Evolutionary conservation across 2,888 invertebrate species (phyloP).

Genomic region (Metopia argyrocephala): DNA sequence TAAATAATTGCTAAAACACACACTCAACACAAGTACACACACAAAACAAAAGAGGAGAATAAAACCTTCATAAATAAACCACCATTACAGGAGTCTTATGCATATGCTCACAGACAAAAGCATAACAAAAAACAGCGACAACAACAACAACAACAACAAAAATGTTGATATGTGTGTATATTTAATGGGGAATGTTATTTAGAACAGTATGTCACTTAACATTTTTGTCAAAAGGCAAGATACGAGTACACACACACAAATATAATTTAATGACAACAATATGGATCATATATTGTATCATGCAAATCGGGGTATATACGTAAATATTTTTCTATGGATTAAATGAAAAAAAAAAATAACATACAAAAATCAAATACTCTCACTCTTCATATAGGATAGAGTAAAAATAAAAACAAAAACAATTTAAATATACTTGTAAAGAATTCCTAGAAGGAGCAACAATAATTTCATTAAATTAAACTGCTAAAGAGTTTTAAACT

Average conservation of each 20-base stretch:
- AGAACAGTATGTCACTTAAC: background rate
- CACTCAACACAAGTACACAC: background rate
- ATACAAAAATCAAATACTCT: conserved; percentile 6
- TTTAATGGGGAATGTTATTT: background rate
- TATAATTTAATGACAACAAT: conserved; percentile 9
- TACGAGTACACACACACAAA: background rate
- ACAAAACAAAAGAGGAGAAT: conserved; percentile 8
- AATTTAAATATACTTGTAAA: background rate
- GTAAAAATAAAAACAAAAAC: background rate
- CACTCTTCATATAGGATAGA: background rate
- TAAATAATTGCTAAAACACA: background rate
- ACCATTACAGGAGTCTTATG: background rate
- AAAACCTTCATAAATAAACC: background rate
- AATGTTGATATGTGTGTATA: background rate
- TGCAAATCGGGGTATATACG: conserved; percentile 50
- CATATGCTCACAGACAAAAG: background rate
- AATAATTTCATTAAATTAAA: conserved; percentile 27
- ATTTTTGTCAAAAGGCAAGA: conserved; percentile 4
- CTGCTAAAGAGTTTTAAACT: conserved; percentile 8
- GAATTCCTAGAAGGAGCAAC: conserved; percentile 30
- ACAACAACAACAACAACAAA: too few relatives aligned
- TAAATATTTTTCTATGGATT: too few relatives aligned
- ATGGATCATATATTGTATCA: conserved; percentile 54
- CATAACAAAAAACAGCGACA: background rate
- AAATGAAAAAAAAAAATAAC: too few relatives aligned